Conservation (phyloP, 2,113 vertebrate genomes). For the Megalops atlanticus region DNA sequence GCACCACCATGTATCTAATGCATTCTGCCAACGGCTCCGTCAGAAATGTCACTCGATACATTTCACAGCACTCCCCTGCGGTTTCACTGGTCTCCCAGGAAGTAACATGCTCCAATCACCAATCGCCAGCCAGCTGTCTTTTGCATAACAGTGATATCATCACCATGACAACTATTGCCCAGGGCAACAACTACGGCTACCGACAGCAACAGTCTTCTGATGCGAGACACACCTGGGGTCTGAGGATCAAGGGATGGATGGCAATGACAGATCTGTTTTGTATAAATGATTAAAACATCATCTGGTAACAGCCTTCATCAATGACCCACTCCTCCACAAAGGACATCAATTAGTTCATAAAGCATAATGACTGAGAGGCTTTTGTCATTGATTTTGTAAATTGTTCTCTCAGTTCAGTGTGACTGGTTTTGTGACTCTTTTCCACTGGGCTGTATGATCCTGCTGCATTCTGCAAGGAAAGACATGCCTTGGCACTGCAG, state of each 20-base stretch:
- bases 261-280: background rate
- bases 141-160: slow-evolving; percentile 50
- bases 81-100: slow-evolving; percentile 35
- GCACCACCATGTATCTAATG: background rate
- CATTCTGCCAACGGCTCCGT: background rate
- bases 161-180: slow-evolving; percentile 59
- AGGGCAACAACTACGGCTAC: slow-evolving; percentile 59
- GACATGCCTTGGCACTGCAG: background rate
- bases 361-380: too few species aligned
- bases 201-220: slow-evolving; percentile 31
- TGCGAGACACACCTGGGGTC: background rate
- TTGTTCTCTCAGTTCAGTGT: too few species aligned
- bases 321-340: background rate
- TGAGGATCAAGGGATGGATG: slow-evolving; percentile 30
- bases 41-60: slow-evolving; percentile 15
- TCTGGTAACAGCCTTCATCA: background rate
- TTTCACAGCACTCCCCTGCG: slow-evolving; percentile 1
- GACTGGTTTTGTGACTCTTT: too few species aligned
- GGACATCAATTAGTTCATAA: too few species aligned
- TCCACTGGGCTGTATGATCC: background rate
- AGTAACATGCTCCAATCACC: slow-evolving; percentile 59
- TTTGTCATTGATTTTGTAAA: too few species aligned
- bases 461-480: background rate
- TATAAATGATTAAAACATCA: background rate
- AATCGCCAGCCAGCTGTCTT: slow-evolving; percentile 56